Conservation (phyloP, 23 tunicate species). For the Ascidia mentula region DNA sequence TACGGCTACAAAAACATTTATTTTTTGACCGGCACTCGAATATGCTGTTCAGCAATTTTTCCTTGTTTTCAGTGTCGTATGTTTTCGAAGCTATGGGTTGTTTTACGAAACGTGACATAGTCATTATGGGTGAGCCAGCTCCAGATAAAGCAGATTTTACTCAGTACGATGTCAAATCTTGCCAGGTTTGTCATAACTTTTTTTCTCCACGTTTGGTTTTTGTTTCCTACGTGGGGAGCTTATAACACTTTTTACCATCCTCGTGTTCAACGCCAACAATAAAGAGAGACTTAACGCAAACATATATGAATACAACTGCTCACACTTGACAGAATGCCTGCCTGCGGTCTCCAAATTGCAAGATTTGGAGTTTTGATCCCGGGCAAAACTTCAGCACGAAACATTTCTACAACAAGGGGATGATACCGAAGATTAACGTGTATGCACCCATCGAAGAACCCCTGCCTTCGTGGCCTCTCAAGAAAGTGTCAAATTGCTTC, state of each 20-base stretch:
- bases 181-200: not conserved
- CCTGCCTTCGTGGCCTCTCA: not conserved
- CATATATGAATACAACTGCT: too few relatives aligned
- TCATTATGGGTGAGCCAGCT: constrained; percentile 5
- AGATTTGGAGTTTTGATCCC: not conserved
- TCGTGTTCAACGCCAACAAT: not conserved
- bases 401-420: not conserved
- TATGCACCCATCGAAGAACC: not conserved
- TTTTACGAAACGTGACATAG: constrained; percentile 4
- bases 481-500: not conserved
- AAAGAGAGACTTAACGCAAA: not conserved
- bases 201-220: not conserved
- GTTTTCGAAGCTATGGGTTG: constrained; percentile 4
- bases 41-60: not conserved
- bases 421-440: not conserved
- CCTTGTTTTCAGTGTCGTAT: not conserved
- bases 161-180: not conserved
- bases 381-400: not conserved
- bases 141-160: not conserved
- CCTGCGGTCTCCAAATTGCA: not conserved
- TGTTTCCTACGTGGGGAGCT: not conserved
- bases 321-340: not conserved
- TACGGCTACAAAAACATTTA: too few relatives aligned
- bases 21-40: too few relatives aligned
- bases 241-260: not conserved